Percentiles rank a stretch among this genome's conserved stretches.
phyloP scores from a whole-genome alignment of 2,888 invertebrate genomes.

The Caenorhabditis auriculariae region DNA sequence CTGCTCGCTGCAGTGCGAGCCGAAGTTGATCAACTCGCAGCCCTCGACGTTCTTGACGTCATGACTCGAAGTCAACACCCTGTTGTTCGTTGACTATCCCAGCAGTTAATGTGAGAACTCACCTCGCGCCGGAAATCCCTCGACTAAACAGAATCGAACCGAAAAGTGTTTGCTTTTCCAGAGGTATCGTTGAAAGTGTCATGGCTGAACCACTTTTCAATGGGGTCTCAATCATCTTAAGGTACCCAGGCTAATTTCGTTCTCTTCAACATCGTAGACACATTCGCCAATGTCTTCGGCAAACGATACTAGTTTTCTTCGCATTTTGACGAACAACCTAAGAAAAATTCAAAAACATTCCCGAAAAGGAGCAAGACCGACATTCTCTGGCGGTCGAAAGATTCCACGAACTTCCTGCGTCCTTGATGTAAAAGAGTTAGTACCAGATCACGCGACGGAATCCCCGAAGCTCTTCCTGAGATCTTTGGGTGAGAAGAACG shows the following conservation, averaged over 20 bases:
- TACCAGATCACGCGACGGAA: slow-evolving; percentile 49
- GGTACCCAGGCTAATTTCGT: slow-evolving; percentile 45
- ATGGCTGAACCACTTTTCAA: slow-evolving; percentile 50
- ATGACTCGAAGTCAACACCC: slow-evolving; percentile 37
- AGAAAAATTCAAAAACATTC: neutral
- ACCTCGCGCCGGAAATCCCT: slow-evolving; percentile 53
- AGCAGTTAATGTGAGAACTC: neutral
- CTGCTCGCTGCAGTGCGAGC: slow-evolving; percentile 44
- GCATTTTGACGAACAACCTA: slow-evolving; percentile 39
- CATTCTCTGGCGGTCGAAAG: slow-evolving; percentile 32
- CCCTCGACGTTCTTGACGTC: slow-evolving; percentile 33
- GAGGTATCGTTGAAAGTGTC: slow-evolving; percentile 49
- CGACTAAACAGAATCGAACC: slow-evolving; percentile 49
- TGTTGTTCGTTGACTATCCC: slow-evolving; percentile 1
- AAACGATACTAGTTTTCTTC: slow-evolving; percentile 31
- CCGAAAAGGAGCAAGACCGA: slow-evolving; percentile 9
- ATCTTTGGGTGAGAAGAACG: neutral
- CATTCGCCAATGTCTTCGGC: slow-evolving; percentile 49
- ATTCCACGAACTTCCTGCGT: slow-evolving; percentile 22
- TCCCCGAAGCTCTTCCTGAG: slow-evolving; percentile 46
- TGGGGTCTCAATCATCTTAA: neutral
- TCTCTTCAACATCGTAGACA: slow-evolving; percentile 46
- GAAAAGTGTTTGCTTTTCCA: slow-evolving; percentile 44
- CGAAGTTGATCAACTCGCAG: slow-evolving; percentile 47
- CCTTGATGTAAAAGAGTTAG: slow-evolving; percentile 48